Percentiles rank a stretch among this genome's conserved stretches.
These are phyloP conservation scores for Cantharis lateralis DNA, from an alignment of 2,888 invertebrate genomes.

Conservation along the genomic window DNA sequence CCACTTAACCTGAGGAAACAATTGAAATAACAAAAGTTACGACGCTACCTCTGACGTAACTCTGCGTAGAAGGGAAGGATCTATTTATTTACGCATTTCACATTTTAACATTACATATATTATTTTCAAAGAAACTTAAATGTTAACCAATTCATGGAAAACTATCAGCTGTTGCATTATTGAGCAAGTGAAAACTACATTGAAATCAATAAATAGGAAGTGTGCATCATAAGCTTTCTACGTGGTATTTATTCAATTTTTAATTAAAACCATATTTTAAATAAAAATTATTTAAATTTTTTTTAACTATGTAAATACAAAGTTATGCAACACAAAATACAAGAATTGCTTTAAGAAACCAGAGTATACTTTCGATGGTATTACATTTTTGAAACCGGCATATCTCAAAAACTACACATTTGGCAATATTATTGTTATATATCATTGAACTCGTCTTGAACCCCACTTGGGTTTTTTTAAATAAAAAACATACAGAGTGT, in stretches of 20 bases:
- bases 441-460: neutral
- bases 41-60: too few relatives aligned
- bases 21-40: too few relatives aligned
- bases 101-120: too few relatives aligned
- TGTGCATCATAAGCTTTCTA: neutral
- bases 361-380: too few relatives aligned
- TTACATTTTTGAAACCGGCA: neutral
- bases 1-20: too few relatives aligned
- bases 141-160: neutral
- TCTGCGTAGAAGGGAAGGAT: too few relatives aligned
- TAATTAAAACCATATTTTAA: too few relatives aligned
- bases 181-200: neutral
- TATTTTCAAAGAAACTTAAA: neutral
- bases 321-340: too few relatives aligned
- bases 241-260: neutral
- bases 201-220: neutral
- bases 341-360: too few relatives aligned
- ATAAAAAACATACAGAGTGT: neutral
- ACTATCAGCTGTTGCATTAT: neutral
- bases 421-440: neutral
- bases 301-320: too few relatives aligned
- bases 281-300: too few relatives aligned
- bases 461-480: neutral
- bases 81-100: too few relatives aligned
- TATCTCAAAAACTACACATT: neutral